Base-by-base conservation (phyloP, 2,888 invertebrate species). In the Hylaea fasciaria region DNA sequence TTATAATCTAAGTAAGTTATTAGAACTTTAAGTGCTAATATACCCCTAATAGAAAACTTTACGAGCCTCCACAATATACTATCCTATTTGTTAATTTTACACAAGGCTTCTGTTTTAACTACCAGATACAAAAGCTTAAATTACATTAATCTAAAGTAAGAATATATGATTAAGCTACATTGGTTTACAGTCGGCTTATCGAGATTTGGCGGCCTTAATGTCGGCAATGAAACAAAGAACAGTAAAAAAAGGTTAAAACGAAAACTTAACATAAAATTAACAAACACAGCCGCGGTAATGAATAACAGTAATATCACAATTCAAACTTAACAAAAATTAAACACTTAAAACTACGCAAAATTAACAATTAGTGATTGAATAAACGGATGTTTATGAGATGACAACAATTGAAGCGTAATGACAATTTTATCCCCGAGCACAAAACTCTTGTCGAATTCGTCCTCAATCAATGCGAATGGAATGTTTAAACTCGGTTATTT, bases 101-200 rank as follows among this genome's bases (percentile, higher is more conserved):
- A 87, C 80, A 95, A 93, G 76, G 90, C 87, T 83, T 94, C 87
- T 71, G 93, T 93, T 87, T 95, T 94, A 80, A 93, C 93, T 73
- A 90, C 82, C 60, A 67, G 88, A 67, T 66, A 67, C 68, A 70
- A 74, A 70, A 65, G 64, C 66, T 62, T 73, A 73, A 66, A 29
- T 46, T 67, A 72, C 66, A 71, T 68, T 74, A 77, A 65, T 74
- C 70, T 72, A 69, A 72, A 70, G 62, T 67, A 70, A 57, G 55
- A 69, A 63, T 62, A 64, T 69, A 66, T 66, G n/a, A n/a, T n/a
- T n/a, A n/a, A n/a, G n/a, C n/a, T 75, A 76, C 64, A 74, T 65
- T 44, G 56, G 60, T 53, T 60, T 59, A 63, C 48, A 60, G 55
- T 62, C 45, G 50, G 59, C 57, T 62, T 39, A 65, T 57, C 54